These are phyloP conservation scores for Operophtera brumata DNA, from an alignment of 2,888 invertebrate genomes.

Conservation along the genomic window DNA sequence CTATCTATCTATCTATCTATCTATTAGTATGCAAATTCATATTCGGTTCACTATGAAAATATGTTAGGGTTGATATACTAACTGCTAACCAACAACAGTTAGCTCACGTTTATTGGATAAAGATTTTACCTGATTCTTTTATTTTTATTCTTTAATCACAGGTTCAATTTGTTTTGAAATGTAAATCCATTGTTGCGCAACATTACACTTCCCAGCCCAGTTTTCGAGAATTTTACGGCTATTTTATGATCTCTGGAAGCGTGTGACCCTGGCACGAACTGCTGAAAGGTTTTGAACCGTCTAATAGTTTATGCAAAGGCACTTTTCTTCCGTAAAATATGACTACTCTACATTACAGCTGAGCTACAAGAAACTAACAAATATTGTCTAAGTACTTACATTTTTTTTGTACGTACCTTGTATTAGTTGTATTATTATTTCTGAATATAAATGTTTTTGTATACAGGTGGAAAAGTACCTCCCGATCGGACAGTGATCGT, in stretches of 20 bases:
- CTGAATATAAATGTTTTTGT: conserved; percentile 9
- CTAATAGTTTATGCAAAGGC: conserved; percentile 24
- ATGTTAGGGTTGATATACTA: too few relatives aligned
- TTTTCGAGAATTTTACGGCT: conserved; percentile 26
- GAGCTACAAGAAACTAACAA: background rate
- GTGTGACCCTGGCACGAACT: conserved; percentile 23
- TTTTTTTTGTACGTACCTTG: background rate
- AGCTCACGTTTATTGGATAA: too few relatives aligned
- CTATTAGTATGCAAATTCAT: too few relatives aligned
- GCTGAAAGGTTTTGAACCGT: conserved; percentile 16
- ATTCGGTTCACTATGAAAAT: too few relatives aligned
- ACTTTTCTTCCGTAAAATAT: background rate
- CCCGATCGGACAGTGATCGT: conserved; percentile 96
- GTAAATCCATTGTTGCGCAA: conserved; percentile 19
- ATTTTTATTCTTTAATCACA: conserved; percentile 21
- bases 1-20: too few relatives aligned
- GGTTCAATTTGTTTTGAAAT: conserved; percentile 16
- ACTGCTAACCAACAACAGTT: too few relatives aligned
- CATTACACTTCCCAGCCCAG: conserved; percentile 10
- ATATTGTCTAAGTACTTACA: background rate
- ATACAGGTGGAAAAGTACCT: conserved; percentile 91
- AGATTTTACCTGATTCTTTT: conserved; percentile 16
- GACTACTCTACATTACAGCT: background rate
- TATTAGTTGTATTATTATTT: too few relatives aligned
- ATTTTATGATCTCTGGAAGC: conserved; percentile 34